A percentile compares a stretch with the other conserved stretches of the same genome.
Conservation (phyloP, 2,888 invertebrate species). For the Cheilosia grossa region DNA sequence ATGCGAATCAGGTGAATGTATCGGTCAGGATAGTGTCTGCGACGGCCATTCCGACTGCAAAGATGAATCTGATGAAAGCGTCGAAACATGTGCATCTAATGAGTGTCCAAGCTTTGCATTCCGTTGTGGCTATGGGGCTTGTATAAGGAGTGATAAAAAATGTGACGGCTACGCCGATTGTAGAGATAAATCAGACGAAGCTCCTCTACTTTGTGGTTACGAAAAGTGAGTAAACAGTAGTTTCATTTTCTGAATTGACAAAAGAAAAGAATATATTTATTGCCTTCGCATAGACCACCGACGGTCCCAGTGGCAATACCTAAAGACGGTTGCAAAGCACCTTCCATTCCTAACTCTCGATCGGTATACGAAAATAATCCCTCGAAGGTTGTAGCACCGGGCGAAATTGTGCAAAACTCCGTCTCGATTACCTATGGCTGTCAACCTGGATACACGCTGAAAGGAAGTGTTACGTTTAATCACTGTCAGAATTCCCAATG, state of each 20-base stretch:
- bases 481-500: slow-evolving; percentile 24
- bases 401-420: neutral
- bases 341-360: slow-evolving; percentile 13
- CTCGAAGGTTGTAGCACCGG: neutral
- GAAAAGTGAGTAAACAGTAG: neutral
- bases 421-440: slow-evolving; percentile 37
- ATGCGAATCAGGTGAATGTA: slow-evolving; percentile 76
- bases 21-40: slow-evolving; percentile 69
- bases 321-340: slow-evolving; percentile 33
- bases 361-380: neutral
- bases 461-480: slow-evolving; percentile 12
- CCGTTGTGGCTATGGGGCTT: slow-evolving; percentile 79
- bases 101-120: slow-evolving; percentile 77
- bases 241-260: neutral
- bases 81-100: slow-evolving; percentile 60
- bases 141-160: slow-evolving; percentile 73
- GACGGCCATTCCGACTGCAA: slow-evolving; percentile 82
- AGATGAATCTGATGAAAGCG: slow-evolving; percentile 78
- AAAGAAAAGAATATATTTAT: neutral
- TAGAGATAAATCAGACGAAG: slow-evolving; percentile 78
- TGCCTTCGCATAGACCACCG: neutral
- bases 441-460: neutral
- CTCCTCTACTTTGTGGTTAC: slow-evolving; percentile 69
- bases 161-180: slow-evolving; percentile 77
- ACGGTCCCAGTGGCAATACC: neutral